Conservation (phyloP, 53 echinoderm and acorn worm species). For the Patiria pectinifera region DNA sequence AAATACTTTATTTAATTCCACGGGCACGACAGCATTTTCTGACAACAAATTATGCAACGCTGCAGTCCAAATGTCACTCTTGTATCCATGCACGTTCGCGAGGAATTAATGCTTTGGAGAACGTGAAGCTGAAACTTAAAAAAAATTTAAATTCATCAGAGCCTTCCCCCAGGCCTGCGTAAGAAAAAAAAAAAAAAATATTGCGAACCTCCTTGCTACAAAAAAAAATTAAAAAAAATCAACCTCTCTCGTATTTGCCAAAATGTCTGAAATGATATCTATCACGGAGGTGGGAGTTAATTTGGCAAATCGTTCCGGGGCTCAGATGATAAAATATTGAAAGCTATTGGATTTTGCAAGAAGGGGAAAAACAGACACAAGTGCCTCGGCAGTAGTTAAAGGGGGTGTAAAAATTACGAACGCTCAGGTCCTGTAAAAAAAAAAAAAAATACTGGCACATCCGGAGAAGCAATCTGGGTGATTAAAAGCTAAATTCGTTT, state of each 20-base stretch:
- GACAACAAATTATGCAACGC: neutral
- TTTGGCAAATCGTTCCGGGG: neutral
- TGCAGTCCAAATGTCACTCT: neutral
- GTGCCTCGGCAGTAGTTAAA: neutral
- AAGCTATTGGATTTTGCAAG: neutral
- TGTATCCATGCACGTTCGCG: neutral
- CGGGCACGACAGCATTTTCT: neutral
- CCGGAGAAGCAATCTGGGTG: neutral
- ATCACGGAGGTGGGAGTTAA: slow-evolving; percentile 1
- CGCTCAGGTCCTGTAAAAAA: neutral
- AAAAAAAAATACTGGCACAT: neutral
- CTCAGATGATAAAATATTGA: slow-evolving; percentile 7
- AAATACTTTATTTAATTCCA: neutral
- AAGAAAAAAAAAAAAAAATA: neutral
- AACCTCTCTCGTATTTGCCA: neutral
- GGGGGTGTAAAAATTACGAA: neutral
- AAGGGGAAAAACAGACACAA: neutral
- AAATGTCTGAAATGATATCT: neutral
- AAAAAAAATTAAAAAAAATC: neutral
- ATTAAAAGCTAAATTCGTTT: neutral
- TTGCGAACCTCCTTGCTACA: neutral
- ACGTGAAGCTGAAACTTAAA: neutral
- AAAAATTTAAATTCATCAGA: neutral
- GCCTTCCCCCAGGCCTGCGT: neutral
- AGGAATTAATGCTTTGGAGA: neutral